Percentiles rank a stretch among this genome's conserved stretches.
Evolutionary conservation across 2,797 vertebrate genomes (phyloP).

Genomic region (Hylomyscus alleni): DNA sequence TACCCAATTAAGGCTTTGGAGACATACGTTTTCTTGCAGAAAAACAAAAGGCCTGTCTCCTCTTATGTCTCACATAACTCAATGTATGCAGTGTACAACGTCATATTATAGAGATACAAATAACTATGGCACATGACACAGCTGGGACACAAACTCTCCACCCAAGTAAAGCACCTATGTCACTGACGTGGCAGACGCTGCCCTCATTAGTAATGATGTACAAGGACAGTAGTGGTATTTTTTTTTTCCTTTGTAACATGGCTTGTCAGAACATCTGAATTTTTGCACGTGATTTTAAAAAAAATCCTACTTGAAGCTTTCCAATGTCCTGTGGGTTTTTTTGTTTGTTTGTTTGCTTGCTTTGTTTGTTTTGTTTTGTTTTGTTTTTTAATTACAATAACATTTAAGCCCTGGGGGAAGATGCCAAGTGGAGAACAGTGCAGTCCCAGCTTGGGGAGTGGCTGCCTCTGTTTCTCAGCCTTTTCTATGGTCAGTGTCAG

Average conservation of each 20-base stretch:
- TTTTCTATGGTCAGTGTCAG: not conserved
- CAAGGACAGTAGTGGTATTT: constrained; percentile 25
- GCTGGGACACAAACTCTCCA: not conserved
- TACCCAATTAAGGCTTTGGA: constrained; percentile 79
- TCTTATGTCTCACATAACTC: constrained; percentile 70
- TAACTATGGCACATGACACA: constrained; percentile 41
- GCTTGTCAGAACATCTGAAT: constrained; percentile 70
- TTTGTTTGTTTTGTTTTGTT: not conserved
- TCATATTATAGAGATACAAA: constrained; percentile 64
- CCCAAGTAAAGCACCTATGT: constrained; percentile 27
- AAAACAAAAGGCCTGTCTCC: constrained; percentile 70
- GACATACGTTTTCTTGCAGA: constrained; percentile 71
- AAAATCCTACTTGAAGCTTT: not conserved
- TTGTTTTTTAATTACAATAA: constrained; percentile 35
- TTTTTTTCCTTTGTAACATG: constrained; percentile 62
- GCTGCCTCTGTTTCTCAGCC: not conserved
- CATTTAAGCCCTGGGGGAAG: not conserved
- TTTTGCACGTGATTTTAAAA: constrained; percentile 19
- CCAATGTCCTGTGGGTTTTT: not conserved
- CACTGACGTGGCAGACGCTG: constrained; percentile 44
- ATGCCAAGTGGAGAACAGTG: not conserved
- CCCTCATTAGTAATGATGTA: constrained; percentile 66
- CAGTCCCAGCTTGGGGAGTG: not conserved
- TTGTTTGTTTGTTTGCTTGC: not conserved
- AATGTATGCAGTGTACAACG: constrained; percentile 44